Evolutionary conservation across 2,113 vertebrate species (phyloP).

Genomic region (Urocynchramus pylzowi): DNA sequence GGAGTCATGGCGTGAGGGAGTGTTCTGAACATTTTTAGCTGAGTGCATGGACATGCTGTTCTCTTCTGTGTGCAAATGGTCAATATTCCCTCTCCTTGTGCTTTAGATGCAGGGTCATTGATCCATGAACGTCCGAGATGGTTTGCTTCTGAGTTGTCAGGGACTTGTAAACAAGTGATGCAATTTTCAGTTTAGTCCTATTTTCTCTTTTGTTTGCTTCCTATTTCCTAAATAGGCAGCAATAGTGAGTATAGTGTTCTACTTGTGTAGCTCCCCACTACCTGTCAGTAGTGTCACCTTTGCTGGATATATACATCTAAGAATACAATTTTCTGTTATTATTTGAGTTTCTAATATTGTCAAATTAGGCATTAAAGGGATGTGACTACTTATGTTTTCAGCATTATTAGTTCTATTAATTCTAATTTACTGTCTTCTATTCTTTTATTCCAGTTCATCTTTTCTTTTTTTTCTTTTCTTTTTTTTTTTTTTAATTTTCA

Average conservation of each 20-base stretch:
- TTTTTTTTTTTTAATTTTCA: neutral
- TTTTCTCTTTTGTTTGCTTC: neutral
- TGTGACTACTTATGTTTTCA: neutral
- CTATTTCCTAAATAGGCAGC: neutral
- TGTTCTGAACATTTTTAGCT: neutral
- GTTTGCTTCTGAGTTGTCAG: neutral
- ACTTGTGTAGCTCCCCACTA: neutral
- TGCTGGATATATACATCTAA: neutral
- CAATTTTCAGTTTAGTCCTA: neutral
- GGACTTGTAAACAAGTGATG: neutral
- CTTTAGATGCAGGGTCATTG: neutral
- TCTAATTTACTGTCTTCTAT: neutral
- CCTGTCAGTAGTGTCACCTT: neutral
- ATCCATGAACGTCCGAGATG: neutral
- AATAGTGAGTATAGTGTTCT: neutral
- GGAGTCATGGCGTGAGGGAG: neutral
- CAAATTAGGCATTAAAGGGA: neutral
- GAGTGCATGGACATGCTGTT: neutral
- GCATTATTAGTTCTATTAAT: neutral
- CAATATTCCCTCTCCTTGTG: neutral
- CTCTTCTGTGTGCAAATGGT: neutral
- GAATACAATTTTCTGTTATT: neutral
- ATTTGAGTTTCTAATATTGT: neutral
- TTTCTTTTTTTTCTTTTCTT: neutral
- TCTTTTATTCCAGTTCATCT: neutral